Base-by-base conservation (phyloP, 2,797 vertebrate genomes). In the Spinus olivaceus region DNA sequence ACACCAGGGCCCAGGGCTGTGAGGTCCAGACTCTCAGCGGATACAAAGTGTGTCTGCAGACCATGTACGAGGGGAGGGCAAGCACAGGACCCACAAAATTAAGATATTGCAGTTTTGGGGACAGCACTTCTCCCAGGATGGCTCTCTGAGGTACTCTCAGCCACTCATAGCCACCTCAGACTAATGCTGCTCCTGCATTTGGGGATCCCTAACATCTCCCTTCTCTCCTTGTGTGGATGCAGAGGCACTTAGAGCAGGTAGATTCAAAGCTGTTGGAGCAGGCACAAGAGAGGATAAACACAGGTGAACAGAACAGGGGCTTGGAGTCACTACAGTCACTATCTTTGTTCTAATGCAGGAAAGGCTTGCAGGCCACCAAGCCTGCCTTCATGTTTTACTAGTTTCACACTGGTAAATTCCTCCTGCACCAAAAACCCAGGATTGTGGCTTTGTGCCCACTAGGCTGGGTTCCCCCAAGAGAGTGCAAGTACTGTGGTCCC, bases 61-160 rank as follows among this genome's bases (percentile, higher is more conserved):
- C 10, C 28, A 14, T 20, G n/a, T 25, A 28, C 0, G 1, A 44
- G 49, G 23, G 9, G 7, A 64, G 30, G 41, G 20, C 0, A 0
- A 51, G 56, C 46, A 73, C 14, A 65, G 33, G 12, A 54, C 37
- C 39, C 49, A 66, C 32, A 51, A 41, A 73, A 65, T 18, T 8
- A 13, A 22, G 19, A 66, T 18, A n/a, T 6, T 56, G 14, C 10
- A 56, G 37, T 53, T 85, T 12, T 61, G 61, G 22, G 33, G 25
- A 51, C 19, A 74, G 47, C 0, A 0, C 32, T 51, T 47, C 13
- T 9, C 12, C 9, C 28, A 49, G 10, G 4, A 14, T 69, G 14
- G 28, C 16, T 77, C 28, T 61, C 16, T 3, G 5, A 13, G 14
- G 27, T 12, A 39, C 8, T 63, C 49, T 80, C 18, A 85, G 60